These are phyloP conservation scores for Spilogale gracilis DNA, from an alignment of 2,113 vertebrate species.

Conservation along the genomic window DNA sequence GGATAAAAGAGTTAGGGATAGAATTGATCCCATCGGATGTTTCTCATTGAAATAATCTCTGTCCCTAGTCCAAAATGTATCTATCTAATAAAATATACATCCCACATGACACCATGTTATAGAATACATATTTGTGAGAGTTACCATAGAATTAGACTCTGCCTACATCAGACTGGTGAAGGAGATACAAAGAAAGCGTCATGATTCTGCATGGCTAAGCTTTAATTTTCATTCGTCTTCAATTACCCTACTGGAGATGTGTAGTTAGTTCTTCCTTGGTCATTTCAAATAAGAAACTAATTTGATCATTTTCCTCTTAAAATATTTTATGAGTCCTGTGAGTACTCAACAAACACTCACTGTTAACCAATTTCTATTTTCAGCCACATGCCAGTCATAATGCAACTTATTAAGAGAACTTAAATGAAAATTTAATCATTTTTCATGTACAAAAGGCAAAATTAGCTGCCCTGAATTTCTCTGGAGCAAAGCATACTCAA, in stretches of 20 bases:
- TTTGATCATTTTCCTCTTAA: constrained; percentile 45
- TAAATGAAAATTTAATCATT: constrained; percentile 62
- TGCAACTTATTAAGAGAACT: constrained; percentile 23
- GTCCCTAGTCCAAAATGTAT: background rate
- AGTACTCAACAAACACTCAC: constrained; percentile 56
- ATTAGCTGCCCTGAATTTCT: constrained; percentile 51
- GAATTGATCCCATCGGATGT: background rate
- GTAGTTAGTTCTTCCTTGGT: background rate
- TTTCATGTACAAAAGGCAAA: constrained; percentile 58
- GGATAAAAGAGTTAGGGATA: background rate
- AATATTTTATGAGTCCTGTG: background rate
- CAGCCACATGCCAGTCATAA: background rate
- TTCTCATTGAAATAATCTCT: background rate
- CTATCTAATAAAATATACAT: constrained; percentile 1
- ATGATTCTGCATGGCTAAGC: background rate
- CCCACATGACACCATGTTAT: background rate
- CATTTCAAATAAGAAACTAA: constrained; percentile 37
- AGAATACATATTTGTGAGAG: background rate
- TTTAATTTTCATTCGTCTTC: constrained; percentile 34
- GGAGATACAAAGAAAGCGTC: background rate
- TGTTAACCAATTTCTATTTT: constrained; percentile 65
- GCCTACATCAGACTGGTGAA: background rate
- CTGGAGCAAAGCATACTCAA: constrained; percentile 47
- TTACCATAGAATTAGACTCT: background rate
- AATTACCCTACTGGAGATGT: constrained; percentile 23